Evolutionary conservation across 2,888 invertebrate species (phyloP).

Genomic region (Mamestra brassicae): DNA sequence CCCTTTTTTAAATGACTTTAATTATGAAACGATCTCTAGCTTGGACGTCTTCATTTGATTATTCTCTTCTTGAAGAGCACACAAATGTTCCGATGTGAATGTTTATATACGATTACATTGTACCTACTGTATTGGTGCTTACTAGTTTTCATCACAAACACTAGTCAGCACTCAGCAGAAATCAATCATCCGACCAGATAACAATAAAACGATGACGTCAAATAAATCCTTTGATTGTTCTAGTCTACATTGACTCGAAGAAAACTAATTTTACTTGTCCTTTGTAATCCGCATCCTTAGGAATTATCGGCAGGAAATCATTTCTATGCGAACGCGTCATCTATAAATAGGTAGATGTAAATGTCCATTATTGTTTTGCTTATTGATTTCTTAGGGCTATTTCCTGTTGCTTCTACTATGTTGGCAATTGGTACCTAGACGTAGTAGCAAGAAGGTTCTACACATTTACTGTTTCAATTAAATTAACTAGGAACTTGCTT

Average conservation of each 20-base stretch:
- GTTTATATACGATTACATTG: neutral
- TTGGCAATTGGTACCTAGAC: constrained; percentile 29
- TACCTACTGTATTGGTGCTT: neutral
- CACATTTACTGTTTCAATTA: constrained; percentile 5
- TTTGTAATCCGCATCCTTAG: constrained; percentile 28
- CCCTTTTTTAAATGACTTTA: too few relatives aligned
- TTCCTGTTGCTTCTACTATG: constrained; percentile 51
- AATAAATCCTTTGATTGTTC: constrained; percentile 39
- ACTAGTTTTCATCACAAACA: neutral
- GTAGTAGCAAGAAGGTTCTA: neutral
- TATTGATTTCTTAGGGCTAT: constrained; percentile 42
- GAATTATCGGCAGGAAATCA: constrained; percentile 44
- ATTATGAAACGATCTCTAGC: too few relatives aligned
- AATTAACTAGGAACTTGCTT: constrained; percentile 12
- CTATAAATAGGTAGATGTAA: constrained; percentile 11
- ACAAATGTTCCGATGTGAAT: neutral
- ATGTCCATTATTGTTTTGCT: constrained; percentile 35
- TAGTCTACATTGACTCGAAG: constrained; percentile 1
- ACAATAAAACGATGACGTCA: constrained; percentile 34
- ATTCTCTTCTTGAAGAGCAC: neutral
- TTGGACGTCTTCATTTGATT: neutral
- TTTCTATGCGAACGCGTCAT: constrained; percentile 48
- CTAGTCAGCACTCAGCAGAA: neutral
- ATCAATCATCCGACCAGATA: constrained; percentile 25
- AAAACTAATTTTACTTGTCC: constrained; percentile 8